Evolutionary conservation across 2,797 vertebrate species (phyloP), one percentile per base, ranked within the genome.

Genomic region (Neomorphus geoffroyi): DNA sequence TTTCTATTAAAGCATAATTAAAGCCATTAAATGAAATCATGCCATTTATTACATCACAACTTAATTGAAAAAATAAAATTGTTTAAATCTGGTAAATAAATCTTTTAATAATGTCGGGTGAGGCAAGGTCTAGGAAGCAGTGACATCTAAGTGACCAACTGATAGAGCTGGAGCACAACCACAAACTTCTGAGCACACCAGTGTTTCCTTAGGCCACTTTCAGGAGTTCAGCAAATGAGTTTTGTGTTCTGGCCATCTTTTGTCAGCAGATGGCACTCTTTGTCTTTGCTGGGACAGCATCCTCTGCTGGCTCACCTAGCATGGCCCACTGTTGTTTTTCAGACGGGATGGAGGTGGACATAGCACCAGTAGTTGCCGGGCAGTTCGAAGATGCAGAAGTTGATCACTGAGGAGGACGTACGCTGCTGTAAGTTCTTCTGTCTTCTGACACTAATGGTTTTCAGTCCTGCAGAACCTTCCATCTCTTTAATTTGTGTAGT

Each of bases 351-450:
- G 99, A 99, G 90, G 98, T 99, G 75, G 99, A 99, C 6, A 18
- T 98, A 6, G 96, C 97, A 19, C 98, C 98, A 1, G 83, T 98
- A 10, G 99, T 98, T 72, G 98, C 98, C 0, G 99, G 99, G 18
- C 99, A 99, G 97, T 99, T 99, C 97, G 99, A 99, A 81, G 99
- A 99, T 1, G 99, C 99, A 2, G 99, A 99, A 70, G 98, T 99
- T 0, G 99, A 99, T 73, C 99, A 99, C 98, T 99, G 98, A 99
- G 94, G 97, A 97, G 84, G 56, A 77, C 35, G 1, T 17, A 10
- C 5, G 18, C 41, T 57, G 70, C 91, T 88, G 92, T 97, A 93
- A 97, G 94, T 86, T 69, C 24, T 66, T 64, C 35, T 80, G 16
- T 58, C 10, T 93, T 54, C 37, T 33, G 18, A 32, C 23, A 30